These are phyloP conservation scores for Anabas testudineus DNA, from an alignment of 2,797 vertebrate species.

Conservation along the genomic window DNA sequence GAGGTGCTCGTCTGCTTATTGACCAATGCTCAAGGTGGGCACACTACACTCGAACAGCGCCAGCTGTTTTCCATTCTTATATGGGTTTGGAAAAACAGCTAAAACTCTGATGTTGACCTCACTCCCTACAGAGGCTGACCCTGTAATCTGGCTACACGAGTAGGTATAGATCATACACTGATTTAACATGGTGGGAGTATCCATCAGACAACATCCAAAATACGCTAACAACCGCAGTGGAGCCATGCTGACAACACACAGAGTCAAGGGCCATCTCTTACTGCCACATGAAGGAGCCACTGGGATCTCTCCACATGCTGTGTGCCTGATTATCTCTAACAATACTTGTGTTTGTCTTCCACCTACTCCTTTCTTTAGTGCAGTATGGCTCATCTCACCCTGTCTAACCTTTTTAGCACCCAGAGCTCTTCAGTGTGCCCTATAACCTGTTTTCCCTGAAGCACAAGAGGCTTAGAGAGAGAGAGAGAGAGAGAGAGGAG, in stretches of 20 bases:
- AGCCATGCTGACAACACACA: constrained; percentile 7
- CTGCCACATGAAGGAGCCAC: background rate
- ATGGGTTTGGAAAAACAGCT: constrained; percentile 7
- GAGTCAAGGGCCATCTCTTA: background rate
- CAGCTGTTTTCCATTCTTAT: constrained; percentile 46
- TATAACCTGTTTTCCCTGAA: constrained; percentile 52
- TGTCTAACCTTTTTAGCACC: constrained; percentile 12
- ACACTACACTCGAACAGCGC: constrained; percentile 18
- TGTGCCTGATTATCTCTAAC: constrained; percentile 26
- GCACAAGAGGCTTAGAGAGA: constrained; percentile 31
- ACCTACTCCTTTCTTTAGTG: constrained; percentile 17
- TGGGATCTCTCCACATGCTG: constrained; percentile 11
- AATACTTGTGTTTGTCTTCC: constrained; percentile 19
- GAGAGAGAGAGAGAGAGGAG: constrained; percentile 5
- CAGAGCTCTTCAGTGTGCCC: constrained; percentile 28
- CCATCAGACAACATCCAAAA: constrained; percentile 4
- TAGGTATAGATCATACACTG: constrained; percentile 33
- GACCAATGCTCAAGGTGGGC: constrained; percentile 23
- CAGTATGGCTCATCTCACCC: constrained; percentile 13
- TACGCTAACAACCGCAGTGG: background rate
- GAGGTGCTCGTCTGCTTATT: constrained; percentile 29
- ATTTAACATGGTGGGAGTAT: constrained; percentile 20
- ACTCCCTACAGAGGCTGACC: constrained; percentile 29
- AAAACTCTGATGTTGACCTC: constrained; percentile 42
- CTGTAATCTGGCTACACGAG: constrained; percentile 52